Percentiles rank a stretch among this genome's conserved stretches.
Evolutionary conservation across 2,888 invertebrate genomes (phyloP).

Genomic region (Catocala fraxini): DNA sequence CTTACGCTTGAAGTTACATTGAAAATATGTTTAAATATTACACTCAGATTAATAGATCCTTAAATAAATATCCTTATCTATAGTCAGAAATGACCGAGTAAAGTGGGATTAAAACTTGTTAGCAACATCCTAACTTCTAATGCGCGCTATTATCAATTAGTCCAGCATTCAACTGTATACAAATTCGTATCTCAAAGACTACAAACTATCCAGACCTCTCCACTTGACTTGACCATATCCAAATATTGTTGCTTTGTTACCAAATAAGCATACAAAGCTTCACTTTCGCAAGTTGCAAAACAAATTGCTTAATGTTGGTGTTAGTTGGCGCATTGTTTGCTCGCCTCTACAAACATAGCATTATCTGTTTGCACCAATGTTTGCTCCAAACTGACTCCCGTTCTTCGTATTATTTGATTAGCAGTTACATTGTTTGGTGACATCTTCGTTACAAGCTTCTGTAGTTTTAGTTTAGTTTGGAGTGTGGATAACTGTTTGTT

Average conservation of each 20-base stretch:
- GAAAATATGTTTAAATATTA: no score
- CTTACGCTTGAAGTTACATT: no score
- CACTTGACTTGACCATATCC: slow-evolving; percentile 5
- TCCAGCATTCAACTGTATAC: not conserved
- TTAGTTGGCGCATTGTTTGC: slow-evolving; percentile 47
- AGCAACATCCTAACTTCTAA: no score
- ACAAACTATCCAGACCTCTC: not conserved
- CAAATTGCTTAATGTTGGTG: slow-evolving; percentile 53
- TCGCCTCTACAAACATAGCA: slow-evolving; percentile 45
- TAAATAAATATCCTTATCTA: no score
- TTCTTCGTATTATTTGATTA: slow-evolving; percentile 46
- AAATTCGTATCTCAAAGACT: not conserved
- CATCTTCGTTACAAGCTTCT: slow-evolving; percentile 19
- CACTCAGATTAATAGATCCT: no score
- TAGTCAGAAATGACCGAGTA: no score
- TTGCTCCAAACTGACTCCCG: slow-evolving; percentile 41
- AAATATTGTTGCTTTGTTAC: slow-evolving; percentile 11
- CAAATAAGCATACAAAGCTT: slow-evolving; percentile 17
- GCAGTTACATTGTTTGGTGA: slow-evolving; percentile 19
- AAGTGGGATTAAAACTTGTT: no score
- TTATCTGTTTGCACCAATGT: slow-evolving; percentile 51
- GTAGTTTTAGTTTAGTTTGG: not conserved
- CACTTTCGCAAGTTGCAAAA: slow-evolving; percentile 41
- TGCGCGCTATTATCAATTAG: not conserved
- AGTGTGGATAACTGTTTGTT: not conserved